These are phyloP conservation scores for Trilocha varians DNA, from an alignment of 2,888 invertebrate genomes.

Conservation along the genomic window DNA sequence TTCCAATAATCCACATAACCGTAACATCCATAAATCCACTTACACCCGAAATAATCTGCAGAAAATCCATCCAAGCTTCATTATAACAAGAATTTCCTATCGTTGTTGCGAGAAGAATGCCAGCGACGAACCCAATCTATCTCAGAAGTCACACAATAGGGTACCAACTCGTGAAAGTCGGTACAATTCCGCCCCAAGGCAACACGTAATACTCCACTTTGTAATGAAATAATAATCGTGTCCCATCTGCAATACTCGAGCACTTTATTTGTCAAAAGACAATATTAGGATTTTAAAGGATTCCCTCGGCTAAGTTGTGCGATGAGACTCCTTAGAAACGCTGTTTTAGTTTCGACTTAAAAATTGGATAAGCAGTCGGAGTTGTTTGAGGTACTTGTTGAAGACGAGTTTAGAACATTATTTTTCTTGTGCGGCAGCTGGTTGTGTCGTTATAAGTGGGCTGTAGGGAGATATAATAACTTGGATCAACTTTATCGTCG, in stretches of 20 bases:
- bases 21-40: not conserved
- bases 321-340: constrained; percentile 15
- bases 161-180: constrained; percentile 12
- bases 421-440: too few species aligned
- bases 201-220: constrained; percentile 25
- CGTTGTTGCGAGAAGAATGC: not conserved
- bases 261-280: constrained; percentile 42
- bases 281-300: constrained; percentile 35
- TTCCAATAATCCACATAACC: not conserved
- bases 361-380: not conserved
- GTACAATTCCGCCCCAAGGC: constrained; percentile 24
- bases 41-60: not conserved
- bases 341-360: constrained; percentile 1
- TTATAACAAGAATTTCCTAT: not conserved
- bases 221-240: constrained; percentile 31
- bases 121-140: constrained; percentile 1
- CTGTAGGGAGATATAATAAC: too few species aligned
- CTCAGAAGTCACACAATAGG: not conserved
- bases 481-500: too few species aligned
- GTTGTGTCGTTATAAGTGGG: too few species aligned
- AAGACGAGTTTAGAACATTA: too few species aligned
- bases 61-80: not conserved
- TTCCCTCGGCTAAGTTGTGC: constrained; percentile 20
- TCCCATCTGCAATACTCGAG: constrained; percentile 22
- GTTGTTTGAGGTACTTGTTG: not conserved